phyloP scores from a whole-genome alignment of 2,888 invertebrate genomes.

The Cactoblastis cactorum region DNA sequence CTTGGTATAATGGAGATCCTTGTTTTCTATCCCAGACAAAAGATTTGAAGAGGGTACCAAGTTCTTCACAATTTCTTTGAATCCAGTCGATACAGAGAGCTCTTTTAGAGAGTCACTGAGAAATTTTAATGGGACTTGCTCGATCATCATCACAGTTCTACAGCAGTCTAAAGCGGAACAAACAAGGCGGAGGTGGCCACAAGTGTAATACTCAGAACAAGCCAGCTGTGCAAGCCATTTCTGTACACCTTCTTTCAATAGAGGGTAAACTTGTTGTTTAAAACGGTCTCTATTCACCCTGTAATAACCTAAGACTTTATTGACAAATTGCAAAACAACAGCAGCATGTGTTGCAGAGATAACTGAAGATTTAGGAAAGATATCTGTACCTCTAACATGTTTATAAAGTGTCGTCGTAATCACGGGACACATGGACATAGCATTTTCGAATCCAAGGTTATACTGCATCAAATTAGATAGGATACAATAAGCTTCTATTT shows the following conservation, averaged over 20 bases:
- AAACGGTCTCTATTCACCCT: conserved; percentile 37
- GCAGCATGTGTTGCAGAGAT: conserved; percentile 79
- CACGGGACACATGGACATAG: conserved; percentile 72
- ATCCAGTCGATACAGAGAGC: conserved; percentile 66
- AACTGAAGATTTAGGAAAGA: conserved; percentile 62
- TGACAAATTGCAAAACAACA: conserved; percentile 71
- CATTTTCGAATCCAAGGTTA: conserved; percentile 65
- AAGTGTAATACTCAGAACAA: conserved; percentile 58
- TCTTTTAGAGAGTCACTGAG: conserved; percentile 46
- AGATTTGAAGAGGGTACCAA: conserved; percentile 60
- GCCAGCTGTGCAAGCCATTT: conserved; percentile 74
- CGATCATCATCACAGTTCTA: conserved; percentile 46
- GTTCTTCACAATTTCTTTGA: conserved; percentile 58
- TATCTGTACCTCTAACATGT: conserved; percentile 78
- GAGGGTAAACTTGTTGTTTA: conserved; percentile 56
- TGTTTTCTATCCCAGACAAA: conserved; percentile 54
- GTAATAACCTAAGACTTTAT: conserved; percentile 44
- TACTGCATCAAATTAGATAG: conserved; percentile 78
- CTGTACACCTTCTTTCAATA: conserved; percentile 58
- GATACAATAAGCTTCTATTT: conserved; percentile 82
- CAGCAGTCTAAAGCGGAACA: conserved; percentile 62
- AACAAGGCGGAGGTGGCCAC: conserved; percentile 58
- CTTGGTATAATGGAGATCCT: conserved; percentile 47
- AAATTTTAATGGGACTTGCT: conserved; percentile 46
- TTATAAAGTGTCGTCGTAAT: conserved; percentile 78